phyloP scores from a whole-genome alignment of 2,888 invertebrate genomes.

The Ariolimax columbianus region DNA sequence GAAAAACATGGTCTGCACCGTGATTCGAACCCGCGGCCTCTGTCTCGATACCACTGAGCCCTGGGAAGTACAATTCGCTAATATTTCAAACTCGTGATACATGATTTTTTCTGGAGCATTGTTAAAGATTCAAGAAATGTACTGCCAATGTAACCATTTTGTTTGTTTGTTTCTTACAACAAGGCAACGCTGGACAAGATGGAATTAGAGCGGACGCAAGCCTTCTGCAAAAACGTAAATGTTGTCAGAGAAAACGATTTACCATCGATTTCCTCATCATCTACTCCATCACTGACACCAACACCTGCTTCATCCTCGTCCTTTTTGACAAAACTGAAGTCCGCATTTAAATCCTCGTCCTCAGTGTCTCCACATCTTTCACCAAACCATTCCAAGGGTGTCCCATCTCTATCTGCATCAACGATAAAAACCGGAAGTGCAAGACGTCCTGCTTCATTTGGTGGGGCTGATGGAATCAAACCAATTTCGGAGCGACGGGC shows the following conservation, averaged over 20 bases:
- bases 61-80: no score
- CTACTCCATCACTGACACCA: no score
- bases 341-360: conserved; percentile 2
- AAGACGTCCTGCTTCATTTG: conserved; percentile 49
- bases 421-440: neutral
- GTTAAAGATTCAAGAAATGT: no score
- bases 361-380: neutral
- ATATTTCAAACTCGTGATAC: no score
- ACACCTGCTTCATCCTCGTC: neutral
- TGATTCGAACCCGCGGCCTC: no score
- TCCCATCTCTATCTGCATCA: neutral
- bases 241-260: neutral
- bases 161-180: neutral
- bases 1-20: no score
- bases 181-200: neutral
- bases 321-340: conserved; percentile 1
- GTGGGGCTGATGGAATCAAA: conserved; percentile 41
- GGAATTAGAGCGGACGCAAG: neutral
- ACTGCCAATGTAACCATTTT: no score
- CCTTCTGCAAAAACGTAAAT: neutral
- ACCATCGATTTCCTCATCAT: no score
- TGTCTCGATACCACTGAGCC: no score
- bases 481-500: conserved; percentile 10
- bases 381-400: neutral
- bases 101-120: no score